Conservation (phyloP, 2,797 vertebrate species). For the Leontopithecus rosalia region DNA sequence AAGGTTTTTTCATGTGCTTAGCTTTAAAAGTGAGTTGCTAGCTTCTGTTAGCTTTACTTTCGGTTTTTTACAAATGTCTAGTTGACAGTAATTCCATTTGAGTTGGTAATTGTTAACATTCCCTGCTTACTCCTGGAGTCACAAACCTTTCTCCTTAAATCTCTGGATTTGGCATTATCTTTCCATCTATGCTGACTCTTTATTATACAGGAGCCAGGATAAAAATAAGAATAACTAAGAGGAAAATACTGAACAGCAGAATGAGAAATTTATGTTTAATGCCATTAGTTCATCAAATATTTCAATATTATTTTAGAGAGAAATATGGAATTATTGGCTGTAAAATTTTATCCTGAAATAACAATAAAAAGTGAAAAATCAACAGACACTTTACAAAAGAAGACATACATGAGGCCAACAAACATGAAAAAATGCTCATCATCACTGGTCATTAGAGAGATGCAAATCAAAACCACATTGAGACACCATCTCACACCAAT, state of each 20-base stretch:
- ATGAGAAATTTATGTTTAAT: background rate
- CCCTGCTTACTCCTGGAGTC: background rate
- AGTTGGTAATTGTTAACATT: background rate
- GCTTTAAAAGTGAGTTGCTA: background rate
- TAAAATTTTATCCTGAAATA: background rate
- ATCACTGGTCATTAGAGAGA: too few relatives aligned
- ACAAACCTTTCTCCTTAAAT: background rate
- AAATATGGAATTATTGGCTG: background rate
- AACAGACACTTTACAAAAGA: too few relatives aligned
- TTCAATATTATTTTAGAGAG: background rate
- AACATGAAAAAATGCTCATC: too few relatives aligned
- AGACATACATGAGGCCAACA: too few relatives aligned
- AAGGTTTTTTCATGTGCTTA: background rate
- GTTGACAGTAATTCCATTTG: background rate
- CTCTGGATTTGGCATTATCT: background rate
- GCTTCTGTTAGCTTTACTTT: background rate
- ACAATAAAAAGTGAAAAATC: conserved; percentile 15
- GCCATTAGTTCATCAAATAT: background rate
- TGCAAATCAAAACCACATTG: too few relatives aligned
- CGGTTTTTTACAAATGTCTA: background rate
- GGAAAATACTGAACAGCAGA: background rate
- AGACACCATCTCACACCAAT: too few relatives aligned
- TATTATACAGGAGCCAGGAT: background rate
- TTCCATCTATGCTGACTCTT: background rate
- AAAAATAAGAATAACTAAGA: background rate